Evolutionary conservation across 2,888 invertebrate species (phyloP), one percentile per base, ranked within the genome.

Genomic region (Ephialtes manifestator): DNA sequence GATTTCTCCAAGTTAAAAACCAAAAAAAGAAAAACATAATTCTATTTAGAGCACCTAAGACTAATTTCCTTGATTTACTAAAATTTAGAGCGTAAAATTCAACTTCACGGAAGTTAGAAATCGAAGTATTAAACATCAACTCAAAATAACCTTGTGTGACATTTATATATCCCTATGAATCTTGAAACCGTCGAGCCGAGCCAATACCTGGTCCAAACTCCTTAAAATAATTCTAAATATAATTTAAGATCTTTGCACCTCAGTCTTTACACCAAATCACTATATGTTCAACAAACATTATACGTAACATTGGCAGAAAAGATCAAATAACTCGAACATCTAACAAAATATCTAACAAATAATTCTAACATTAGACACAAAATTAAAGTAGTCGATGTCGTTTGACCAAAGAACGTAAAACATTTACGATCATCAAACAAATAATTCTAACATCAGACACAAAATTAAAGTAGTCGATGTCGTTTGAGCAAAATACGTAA

Each of bases 191-290:
- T 60, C 60, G 60, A 60, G 15, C 7, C 60, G 15, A 60, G 31
- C 60, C 60, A 60, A 60, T 15, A 15, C 20, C 65, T 39, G 20
- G 20, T 13, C 10, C 11, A 1, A 65, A 65, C 20, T n/a, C 18
- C 7, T 13, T 0, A 65, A 39, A 65, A 65, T 43, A 2, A 39
- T 39, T 65, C 65, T 65, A 65, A 65, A 65, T 65, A 65, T 39
- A 65, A 11, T 39, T 39, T 1, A 65, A 39, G 11, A 39, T 35
- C 11, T 11, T 55, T 4, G 13, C 58, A 58, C 28, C 58, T 58
- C 13, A 24, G 58, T 13, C 5, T 18, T 58, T 28, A 24, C 24
- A 35, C 13, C 31, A 31, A 31, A 0, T 58, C 35, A 8, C 60
- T 60, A 8, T 11, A 11, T 8, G 1, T 15, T 31, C 7, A 15